Evolutionary conservation across 2,797 vertebrate genomes (phyloP).

Genomic region (Gallinago nigripennis): DNA sequence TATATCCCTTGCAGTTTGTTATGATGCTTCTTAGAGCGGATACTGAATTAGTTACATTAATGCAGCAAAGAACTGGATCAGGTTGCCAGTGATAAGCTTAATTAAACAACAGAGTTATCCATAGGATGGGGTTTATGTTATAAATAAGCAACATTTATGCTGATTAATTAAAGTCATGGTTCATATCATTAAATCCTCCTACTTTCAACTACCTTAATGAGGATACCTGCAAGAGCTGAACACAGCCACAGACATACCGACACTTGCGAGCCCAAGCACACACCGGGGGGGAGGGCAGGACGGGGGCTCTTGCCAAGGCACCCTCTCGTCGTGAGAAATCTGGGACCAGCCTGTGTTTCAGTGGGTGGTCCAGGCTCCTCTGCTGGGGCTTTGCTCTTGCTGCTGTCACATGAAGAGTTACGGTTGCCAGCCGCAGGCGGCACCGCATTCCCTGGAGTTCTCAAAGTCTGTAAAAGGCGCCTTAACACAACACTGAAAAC

Average conservation of each 20-base stretch:
- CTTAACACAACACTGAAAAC: background rate
- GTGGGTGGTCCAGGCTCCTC: background rate
- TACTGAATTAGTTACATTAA: conserved; percentile 61
- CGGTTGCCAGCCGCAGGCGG: background rate
- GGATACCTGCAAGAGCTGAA: background rate
- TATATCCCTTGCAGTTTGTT: conserved; percentile 26
- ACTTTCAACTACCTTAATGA: background rate
- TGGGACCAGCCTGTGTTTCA: background rate
- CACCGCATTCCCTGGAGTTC: background rate
- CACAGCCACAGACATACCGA: background rate
- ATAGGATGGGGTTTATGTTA: background rate
- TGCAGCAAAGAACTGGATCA: conserved; percentile 53
- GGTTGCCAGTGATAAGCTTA: conserved; percentile 69
- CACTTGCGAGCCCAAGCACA: accelerated
- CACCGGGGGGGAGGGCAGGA: accelerated
- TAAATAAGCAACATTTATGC: conserved; percentile 44
- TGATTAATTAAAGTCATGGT: conserved; percentile 37
- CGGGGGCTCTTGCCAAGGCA: background rate
- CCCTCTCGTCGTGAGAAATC: background rate
- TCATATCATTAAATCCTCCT: conserved; percentile 42
- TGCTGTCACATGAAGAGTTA: background rate
- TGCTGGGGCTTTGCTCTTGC: background rate
- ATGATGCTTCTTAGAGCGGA: conserved; percentile 43
- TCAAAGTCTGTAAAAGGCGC: background rate
- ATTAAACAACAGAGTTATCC: conserved; percentile 73